Percentiles rank a stretch among this genome's conserved stretches.
phyloP scores from a whole-genome alignment of 2,113 vertebrate genomes.

The Chloropsis cyanopogon region DNA sequence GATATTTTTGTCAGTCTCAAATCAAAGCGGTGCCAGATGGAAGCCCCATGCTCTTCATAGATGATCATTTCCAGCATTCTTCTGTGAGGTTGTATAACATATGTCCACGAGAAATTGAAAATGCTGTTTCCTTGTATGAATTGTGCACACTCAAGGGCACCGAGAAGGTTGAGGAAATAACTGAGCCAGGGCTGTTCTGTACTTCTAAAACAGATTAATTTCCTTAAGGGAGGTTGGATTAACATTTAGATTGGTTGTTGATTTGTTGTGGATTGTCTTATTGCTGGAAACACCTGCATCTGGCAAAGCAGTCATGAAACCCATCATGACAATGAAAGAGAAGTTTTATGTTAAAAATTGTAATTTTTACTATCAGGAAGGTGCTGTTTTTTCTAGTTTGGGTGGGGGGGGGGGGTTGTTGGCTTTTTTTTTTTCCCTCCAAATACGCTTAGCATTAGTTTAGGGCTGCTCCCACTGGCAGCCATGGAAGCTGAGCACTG shows the following conservation, averaged over 20 bases:
- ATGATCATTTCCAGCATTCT: constrained; percentile 62
- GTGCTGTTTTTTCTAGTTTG: background rate
- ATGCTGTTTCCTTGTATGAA: background rate
- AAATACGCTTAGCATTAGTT: rapidly evolving
- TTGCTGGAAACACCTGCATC: background rate
- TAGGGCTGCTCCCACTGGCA: rapidly evolving
- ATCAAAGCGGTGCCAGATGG: constrained; percentile 51
- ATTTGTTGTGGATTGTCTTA: background rate
- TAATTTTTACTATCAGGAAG: background rate
- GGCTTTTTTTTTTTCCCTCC: background rate
- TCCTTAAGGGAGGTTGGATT: background rate
- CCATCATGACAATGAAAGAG: background rate
- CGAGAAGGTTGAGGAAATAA: background rate
- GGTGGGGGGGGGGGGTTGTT: too few species aligned
- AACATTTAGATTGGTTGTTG: background rate
- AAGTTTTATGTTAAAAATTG: background rate
- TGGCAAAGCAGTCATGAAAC: background rate
- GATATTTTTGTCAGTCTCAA: constrained; percentile 19
- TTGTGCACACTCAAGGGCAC: constrained; percentile 2
- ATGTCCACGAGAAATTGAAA: constrained; percentile 51
- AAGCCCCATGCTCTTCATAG: constrained; percentile 48
- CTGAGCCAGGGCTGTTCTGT: background rate
- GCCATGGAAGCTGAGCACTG: rapidly evolving
- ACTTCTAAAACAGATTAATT: background rate
- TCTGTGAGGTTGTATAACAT: constrained; percentile 20